Percentiles rank a stretch among this genome's conserved stretches.
Conservation (phyloP, 2,113 vertebrate genomes). For the Trachemys scripta region DNA sequence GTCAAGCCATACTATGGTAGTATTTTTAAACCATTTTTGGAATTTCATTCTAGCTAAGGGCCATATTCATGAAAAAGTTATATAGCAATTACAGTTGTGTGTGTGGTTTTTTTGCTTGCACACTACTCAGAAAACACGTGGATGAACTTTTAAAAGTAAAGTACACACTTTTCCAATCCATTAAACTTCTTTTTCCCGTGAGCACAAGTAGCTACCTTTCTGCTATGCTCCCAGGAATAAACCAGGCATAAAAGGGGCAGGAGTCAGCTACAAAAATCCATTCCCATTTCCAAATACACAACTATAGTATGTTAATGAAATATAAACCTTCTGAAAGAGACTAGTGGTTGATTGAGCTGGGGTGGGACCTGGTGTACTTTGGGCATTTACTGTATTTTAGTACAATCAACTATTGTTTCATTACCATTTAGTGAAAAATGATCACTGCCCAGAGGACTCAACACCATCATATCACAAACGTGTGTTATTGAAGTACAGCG, state of each 20-base stretch:
- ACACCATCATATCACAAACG: rapidly evolving
- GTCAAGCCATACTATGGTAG: neutral
- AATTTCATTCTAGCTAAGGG: slow-evolving; percentile 55
- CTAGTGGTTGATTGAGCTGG: neutral
- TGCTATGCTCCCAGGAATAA: slow-evolving; percentile 6
- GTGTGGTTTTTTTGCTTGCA: neutral
- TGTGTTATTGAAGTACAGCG: neutral
- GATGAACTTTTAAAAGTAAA: slow-evolving; percentile 61
- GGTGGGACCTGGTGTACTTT: neutral
- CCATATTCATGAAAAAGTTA: slow-evolving; percentile 64
- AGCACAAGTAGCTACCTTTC: slow-evolving; percentile 22
- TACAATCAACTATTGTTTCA: rapidly evolving
- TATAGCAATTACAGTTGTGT: slow-evolving; percentile 60
- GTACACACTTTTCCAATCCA: slow-evolving; percentile 46
- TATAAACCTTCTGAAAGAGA: slow-evolving; percentile 29
- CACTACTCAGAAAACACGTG: slow-evolving; percentile 28
- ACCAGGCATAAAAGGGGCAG: slow-evolving; percentile 45
- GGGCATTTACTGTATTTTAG: neutral
- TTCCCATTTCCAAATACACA: slow-evolving; percentile 53
- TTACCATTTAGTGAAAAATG: neutral
- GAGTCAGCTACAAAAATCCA: slow-evolving; percentile 46
- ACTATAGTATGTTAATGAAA: slow-evolving; percentile 24
- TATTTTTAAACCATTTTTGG: slow-evolving; percentile 51
- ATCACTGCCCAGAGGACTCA: rapidly evolving
- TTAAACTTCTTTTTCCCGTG: slow-evolving; percentile 49